A percentile compares a stretch with the other conserved stretches of the same genome.
phyloP scores from a whole-genome alignment of 2,797 vertebrate species.

The Tenualosa thibaudeaui region DNA sequence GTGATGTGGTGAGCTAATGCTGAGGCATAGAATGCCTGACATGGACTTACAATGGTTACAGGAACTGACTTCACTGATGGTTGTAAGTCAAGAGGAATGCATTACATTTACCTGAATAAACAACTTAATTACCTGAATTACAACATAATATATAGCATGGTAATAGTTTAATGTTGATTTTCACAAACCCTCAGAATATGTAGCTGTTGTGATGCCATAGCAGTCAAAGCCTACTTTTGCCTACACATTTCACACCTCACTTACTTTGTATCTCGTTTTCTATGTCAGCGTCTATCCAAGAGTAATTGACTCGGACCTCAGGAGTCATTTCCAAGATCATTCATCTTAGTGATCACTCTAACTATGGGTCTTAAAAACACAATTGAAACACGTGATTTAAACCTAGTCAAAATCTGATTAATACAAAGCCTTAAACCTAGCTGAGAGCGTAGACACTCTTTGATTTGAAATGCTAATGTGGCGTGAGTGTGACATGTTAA shows the following conservation, averaged over 20 bases:
- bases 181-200: too few species aligned
- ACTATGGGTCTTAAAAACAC: background rate
- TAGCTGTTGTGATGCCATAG: too few species aligned
- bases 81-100: too few species aligned
- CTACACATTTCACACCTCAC: too few species aligned
- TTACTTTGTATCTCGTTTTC: too few species aligned
- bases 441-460: background rate
- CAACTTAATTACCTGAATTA: too few species aligned
- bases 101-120: too few species aligned
- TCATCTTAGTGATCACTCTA: background rate
- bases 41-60: too few species aligned
- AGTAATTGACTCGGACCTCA: background rate
- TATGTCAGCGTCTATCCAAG: background rate
- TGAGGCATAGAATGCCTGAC: background rate
- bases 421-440: background rate
- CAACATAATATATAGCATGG: too few species aligned
- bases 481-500: background rate
- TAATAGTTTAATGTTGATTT: too few species aligned
- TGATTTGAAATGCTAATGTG: constrained; percentile 34
- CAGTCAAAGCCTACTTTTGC: too few species aligned
- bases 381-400: background rate
- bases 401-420: background rate
- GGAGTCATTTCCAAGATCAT: background rate
- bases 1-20: background rate
- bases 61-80: too few species aligned